A percentile compares a stretch with the other conserved stretches of the same genome.
phyloP scores from a whole-genome alignment of 2,888 invertebrate genomes.

The Heteromurus nitidus region DNA sequence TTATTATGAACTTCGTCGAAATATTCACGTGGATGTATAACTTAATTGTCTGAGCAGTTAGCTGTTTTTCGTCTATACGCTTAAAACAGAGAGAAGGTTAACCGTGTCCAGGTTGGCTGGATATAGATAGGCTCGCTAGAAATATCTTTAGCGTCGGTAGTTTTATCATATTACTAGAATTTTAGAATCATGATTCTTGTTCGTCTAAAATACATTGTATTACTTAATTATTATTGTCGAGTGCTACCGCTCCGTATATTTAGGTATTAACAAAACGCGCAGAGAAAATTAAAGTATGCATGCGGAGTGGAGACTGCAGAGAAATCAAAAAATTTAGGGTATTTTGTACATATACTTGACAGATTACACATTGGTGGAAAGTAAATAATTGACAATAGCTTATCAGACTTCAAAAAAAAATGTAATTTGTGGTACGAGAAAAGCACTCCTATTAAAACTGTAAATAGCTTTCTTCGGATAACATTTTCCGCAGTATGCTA shows the following conservation, averaged over 20 bases:
- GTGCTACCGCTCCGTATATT: no score
- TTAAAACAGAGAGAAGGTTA: no score
- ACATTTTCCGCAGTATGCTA: not conserved
- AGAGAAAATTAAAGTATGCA: no score
- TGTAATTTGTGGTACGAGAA: conserved; percentile 1
- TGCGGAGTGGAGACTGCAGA: no score
- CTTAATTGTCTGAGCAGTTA: no score
- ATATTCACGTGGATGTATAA: not conserved
- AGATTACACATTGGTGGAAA: not conserved
- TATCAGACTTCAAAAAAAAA: conserved; percentile 21
- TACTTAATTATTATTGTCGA: not conserved
- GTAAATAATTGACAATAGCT: conserved; percentile 26
- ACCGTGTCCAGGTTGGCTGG: not conserved
- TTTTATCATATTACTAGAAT: not conserved
- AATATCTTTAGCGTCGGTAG: not conserved
- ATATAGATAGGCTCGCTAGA: not conserved
- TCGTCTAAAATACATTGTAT: not conserved
- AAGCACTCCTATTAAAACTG: not conserved
- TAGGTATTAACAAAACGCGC: no score
- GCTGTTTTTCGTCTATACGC: conserved; percentile 8
- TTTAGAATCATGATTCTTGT: not conserved
- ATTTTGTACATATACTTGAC: conserved; percentile 26
- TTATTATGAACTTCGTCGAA: not conserved
- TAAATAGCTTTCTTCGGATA: not conserved
- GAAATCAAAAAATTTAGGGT: no score